phyloP scores from a whole-genome alignment of 2,113 vertebrate genomes.

The Chaetodon trifascialis region DNA sequence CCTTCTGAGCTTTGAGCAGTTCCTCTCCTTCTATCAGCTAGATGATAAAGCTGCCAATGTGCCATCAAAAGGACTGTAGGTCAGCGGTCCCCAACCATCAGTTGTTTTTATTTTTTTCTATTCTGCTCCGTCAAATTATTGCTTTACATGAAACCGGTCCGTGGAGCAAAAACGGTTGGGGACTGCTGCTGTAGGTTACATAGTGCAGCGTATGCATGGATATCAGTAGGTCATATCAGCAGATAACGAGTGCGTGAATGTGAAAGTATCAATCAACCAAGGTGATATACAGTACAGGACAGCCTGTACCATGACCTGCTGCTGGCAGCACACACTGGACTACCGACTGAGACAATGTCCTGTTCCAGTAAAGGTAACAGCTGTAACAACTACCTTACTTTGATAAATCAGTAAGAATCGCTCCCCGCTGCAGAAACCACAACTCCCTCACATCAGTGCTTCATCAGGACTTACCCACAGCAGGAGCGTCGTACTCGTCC shows the following conservation, averaged over 20 bases:
- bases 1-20: conserved; percentile 44
- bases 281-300: conserved; percentile 12
- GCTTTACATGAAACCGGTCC: no score
- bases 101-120: no score
- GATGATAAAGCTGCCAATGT: conserved; percentile 47
- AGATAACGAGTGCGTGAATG: conserved; percentile 13
- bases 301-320: background rate
- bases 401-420: background rate
- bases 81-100: background rate
- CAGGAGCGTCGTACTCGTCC: conserved; percentile 97
- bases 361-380: conserved; percentile 4
- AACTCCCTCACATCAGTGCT: background rate
- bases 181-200: background rate
- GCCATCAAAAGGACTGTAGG: conserved; percentile 22
- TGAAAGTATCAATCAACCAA: conserved; percentile 15
- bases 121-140: no score
- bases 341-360: conserved; percentile 15
- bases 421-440: background rate
- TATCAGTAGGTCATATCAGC: conserved; percentile 26
- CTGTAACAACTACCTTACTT: background rate
- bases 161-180: no score
- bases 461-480: conserved; percentile 87
- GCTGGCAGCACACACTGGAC: conserved; percentile 29
- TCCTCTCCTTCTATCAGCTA: conserved; percentile 31
- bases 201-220: background rate